Evolutionary conservation across 2,888 invertebrate species (phyloP), one percentile per base, ranked within the genome.

Genomic region (Zygothrica quintamaculata): DNA sequence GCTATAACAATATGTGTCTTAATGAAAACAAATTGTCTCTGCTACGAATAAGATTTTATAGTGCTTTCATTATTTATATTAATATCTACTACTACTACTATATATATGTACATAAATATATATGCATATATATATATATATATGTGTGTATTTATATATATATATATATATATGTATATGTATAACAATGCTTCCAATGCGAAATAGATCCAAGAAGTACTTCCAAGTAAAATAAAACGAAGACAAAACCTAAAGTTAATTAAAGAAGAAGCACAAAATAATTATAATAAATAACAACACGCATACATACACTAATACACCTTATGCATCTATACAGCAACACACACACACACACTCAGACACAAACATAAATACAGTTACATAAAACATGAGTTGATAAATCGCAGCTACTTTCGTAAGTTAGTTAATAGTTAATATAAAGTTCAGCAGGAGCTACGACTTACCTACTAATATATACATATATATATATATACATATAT

Each of bases 401-500:
- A 29, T 26, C 8, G 5, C 7, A 29, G 7, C 12, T 36, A 36
- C 15, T 36, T n/a, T 5, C 36, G 36, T 36, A 13, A 18, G 25
- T 44, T 25, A 44, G 42, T 25, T 44, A 11, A 31, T 13, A 44
- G n/a, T 29, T 40, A 40, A 18, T 8, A 18, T 40, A 5, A 29
- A 29, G n/a, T n/a, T 33, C 40, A 43, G 43, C 13, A 51, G 34
- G 47, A 61, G 22, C 22, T 33, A 51, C 31, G 12, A 61, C 33
- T 31, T 67, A 43, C 25, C 25, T 53, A 33, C 47, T 42, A 40
- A 34, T 39, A 58, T 34, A 69, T 16, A 57, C 65, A 60, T 33
- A 51, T 73, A 69, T 56, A 60, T 53, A 61, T 22, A 22, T 3
- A 22, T 22, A 22, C 18, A 22, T 22, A n/a, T 52, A 67, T 62